phyloP scores from a whole-genome alignment of 1,140 invertebrate species.

The Bombus confusus region DNA sequence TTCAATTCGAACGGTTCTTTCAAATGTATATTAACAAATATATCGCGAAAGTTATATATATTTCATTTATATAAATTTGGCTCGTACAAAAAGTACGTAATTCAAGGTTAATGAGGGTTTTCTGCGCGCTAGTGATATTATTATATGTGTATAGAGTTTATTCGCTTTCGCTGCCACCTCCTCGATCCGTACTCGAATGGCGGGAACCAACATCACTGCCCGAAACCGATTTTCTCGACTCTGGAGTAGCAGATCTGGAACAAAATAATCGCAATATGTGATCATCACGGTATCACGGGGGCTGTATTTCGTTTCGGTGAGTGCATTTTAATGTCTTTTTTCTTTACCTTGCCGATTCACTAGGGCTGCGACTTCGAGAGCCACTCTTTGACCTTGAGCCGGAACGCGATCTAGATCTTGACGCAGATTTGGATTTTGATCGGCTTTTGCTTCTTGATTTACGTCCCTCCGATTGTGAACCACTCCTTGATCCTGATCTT shows the following conservation, averaged over 20 bases:
- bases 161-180: constrained; percentile 66
- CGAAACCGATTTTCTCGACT: constrained; percentile 79
- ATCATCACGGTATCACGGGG: rapidly evolving
- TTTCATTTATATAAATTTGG: constrained; percentile 23
- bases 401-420: constrained; percentile 74
- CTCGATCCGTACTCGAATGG: constrained; percentile 69
- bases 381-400: constrained; percentile 79
- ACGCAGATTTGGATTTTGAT: constrained; percentile 74
- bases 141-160: constrained; percentile 27
- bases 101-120: neutral
- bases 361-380: constrained; percentile 80
- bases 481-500: constrained; percentile 69
- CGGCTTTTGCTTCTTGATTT: constrained; percentile 62
- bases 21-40: neutral
- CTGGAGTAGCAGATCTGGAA: constrained; percentile 77
- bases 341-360: constrained; percentile 79
- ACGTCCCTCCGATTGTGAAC: constrained; percentile 77
- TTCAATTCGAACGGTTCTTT: neutral
- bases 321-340: neutral
- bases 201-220: constrained; percentile 75
- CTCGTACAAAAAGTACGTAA: constrained; percentile 1
- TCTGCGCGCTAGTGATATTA: neutral
- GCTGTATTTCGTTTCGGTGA: neutral
- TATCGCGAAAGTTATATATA: constrained; percentile 10
- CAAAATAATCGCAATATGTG: constrained; percentile 1